phyloP scores from a whole-genome alignment of 2,113 vertebrate genomes.

The Haplotaxodon microlepis region DNA sequence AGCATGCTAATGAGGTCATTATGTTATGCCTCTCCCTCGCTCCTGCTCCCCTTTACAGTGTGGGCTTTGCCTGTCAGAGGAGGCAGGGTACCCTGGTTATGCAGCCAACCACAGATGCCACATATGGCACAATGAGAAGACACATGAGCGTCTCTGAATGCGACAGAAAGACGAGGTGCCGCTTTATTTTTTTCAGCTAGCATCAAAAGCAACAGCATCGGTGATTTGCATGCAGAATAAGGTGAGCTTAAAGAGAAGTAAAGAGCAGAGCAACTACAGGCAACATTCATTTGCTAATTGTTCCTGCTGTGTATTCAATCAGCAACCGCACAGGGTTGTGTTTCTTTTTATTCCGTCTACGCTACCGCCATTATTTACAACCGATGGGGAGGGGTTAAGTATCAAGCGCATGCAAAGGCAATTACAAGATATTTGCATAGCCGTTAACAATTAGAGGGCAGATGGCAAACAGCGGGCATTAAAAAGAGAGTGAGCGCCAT shows the following conservation, averaged over 20 bases:
- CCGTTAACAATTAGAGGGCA: slow-evolving; percentile 69
- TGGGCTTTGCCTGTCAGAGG: slow-evolving; percentile 62
- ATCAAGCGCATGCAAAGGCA: slow-evolving; percentile 76
- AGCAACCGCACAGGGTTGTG: background rate
- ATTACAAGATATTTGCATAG: slow-evolving; percentile 82
- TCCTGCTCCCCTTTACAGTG: slow-evolving; percentile 65
- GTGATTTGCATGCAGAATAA: slow-evolving; percentile 48
- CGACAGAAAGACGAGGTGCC: slow-evolving; percentile 18
- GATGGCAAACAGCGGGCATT: slow-evolving; percentile 74
- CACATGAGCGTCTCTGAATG: slow-evolving; percentile 37
- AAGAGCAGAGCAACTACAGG: slow-evolving; percentile 29
- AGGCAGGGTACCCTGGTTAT: slow-evolving; percentile 50
- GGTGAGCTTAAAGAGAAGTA: slow-evolving; percentile 45
- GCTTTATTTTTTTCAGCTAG: slow-evolving; percentile 49
- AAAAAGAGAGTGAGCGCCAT: slow-evolving; percentile 68
- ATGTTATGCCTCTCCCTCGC: slow-evolving; percentile 64
- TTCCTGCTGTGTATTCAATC: slow-evolving; percentile 52
- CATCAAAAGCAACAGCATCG: slow-evolving; percentile 35
- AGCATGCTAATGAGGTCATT: slow-evolving; percentile 81
- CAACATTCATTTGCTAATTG: slow-evolving; percentile 57
- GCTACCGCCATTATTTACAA: slow-evolving; percentile 48
- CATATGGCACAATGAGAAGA: slow-evolving; percentile 71
- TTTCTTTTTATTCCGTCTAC: background rate
- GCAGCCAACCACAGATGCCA: slow-evolving; percentile 71
- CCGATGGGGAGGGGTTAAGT: slow-evolving; percentile 27